Conservation (phyloP, 1,140 invertebrate genomes). For the Heliothis virescens region DNA sequence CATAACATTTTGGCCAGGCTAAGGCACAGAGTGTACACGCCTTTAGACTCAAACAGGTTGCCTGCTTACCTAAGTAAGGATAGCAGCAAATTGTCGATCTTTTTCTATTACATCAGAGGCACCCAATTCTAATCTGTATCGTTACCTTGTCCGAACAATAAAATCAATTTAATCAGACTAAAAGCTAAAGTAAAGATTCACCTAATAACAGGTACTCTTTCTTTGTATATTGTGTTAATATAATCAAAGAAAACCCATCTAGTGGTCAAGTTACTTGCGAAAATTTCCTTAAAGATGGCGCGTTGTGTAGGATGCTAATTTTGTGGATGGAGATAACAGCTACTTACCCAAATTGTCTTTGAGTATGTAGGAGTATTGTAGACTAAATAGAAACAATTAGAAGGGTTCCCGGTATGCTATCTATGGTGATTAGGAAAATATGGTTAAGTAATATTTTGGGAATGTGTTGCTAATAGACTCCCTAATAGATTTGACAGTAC, state of each 20-base stretch:
- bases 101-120: neutral
- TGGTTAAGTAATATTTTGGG: too few relatives aligned
- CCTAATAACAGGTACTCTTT: neutral
- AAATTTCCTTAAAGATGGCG: constrained; percentile 17
- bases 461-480: too few relatives aligned
- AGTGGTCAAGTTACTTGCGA: neutral
- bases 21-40: neutral
- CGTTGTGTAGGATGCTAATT: constrained; percentile 17
- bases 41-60: too few relatives aligned
- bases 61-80: neutral
- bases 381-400: too few relatives aligned
- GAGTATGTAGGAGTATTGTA: too few relatives aligned
- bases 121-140: neutral
- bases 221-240: neutral
- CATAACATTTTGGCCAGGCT: too few relatives aligned
- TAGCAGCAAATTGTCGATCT: neutral
- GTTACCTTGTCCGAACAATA: constrained; percentile 31
- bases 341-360: neutral
- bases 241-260: constrained; percentile 12
- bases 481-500: too few relatives aligned
- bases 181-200: constrained; percentile 21
- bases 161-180: constrained; percentile 40
- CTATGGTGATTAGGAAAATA: too few relatives aligned
- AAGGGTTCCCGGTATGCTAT: too few relatives aligned
- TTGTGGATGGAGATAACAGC: neutral